Evolutionary conservation across 2,113 vertebrate species (phyloP).

Genomic region (Oryzias woworae): DNA sequence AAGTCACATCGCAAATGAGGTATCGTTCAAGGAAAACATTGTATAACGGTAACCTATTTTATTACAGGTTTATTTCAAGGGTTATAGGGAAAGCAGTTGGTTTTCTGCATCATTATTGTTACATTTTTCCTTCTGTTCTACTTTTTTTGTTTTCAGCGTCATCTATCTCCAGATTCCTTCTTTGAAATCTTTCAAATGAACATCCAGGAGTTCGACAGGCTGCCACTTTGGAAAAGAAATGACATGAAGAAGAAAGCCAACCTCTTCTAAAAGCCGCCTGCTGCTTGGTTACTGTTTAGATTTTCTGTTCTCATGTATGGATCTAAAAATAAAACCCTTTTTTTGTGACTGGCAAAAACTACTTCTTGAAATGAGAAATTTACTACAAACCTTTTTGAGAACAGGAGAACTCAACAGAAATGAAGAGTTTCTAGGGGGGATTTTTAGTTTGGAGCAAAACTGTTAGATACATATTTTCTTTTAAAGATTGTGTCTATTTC

Average conservation of each 20-base stretch:
- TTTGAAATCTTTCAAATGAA: constrained; percentile 91
- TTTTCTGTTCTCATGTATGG: not conserved
- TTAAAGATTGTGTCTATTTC: constrained; percentile 2
- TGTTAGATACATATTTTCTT: not conserved
- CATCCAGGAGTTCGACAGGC: constrained; percentile 90
- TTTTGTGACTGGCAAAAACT: not conserved
- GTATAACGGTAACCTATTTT: too few species aligned
- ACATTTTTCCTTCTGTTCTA: not conserved
- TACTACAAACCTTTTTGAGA: constrained; percentile 6
- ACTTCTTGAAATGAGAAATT: not conserved
- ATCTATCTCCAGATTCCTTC: constrained; percentile 90
- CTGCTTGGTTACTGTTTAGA: constrained; percentile 8
- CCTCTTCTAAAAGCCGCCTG: constrained; percentile 84
- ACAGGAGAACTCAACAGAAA: constrained; percentile 7
- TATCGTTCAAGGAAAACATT: too few species aligned
- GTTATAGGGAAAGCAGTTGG: not conserved
- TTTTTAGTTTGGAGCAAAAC: not conserved
- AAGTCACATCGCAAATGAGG: too few species aligned
- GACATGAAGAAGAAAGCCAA: constrained; percentile 93
- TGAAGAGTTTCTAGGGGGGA: not conserved
- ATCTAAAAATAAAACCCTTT: not conserved
- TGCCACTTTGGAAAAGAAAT: constrained; percentile 97
- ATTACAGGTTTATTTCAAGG: too few species aligned
- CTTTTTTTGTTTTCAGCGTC: constrained; percentile 76
- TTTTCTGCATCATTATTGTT: not conserved